Evolutionary conservation across 2,113 vertebrate species (phyloP), one percentile per base, ranked within the genome.

Genomic region (Prionailurus viverrinus): DNA sequence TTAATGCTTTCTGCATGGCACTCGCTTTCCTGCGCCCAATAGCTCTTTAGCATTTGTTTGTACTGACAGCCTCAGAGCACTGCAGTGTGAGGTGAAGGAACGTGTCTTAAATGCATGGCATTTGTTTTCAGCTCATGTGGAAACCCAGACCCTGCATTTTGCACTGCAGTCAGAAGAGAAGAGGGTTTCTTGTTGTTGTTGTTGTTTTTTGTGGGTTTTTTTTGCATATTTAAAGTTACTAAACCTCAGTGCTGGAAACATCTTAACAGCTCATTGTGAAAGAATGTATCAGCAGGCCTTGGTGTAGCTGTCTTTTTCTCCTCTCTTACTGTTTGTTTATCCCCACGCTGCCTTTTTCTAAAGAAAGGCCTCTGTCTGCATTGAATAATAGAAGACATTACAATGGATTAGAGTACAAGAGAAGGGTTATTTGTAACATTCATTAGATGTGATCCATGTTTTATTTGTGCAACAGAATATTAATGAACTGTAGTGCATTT

Each of bases 81-180:
- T 98, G 99, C 99, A 99, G 99, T 98, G 98, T 98, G 98, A 98
- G 98, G 98, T 98, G 97, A 97, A 98, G 97, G 98, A 99, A 98
- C 98, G 98, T 73, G 8, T 98, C 98, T 99, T 98, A 98, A 99
- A 98, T 98, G 98, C 98, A 98, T 97, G 98, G 98, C 98, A 98
- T 98, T 98, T 97, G 98, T 97, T 97, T 98, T 98, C 96, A 97
- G 98, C 98, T 97, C 97, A 93, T 93, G 94, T 97, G 93, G 80
- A 74, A 98, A 98, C 97, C 96, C 19, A 76, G 97, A 99, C 90
- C 97, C 11, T 83, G 97, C 97, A 51, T 98, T 98, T 97, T 99
- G 98, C 98, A 93, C 98, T 98, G 97, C 96, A 95, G 97, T 96
- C 96, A 73, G 66, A 96, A 95, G 95, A 73, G 97, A 98, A 92